A percentile compares a stretch with the other conserved stretches of the same genome.
Conservation (phyloP, 2,888 invertebrate species). For the Microctonus brassicae region DNA sequence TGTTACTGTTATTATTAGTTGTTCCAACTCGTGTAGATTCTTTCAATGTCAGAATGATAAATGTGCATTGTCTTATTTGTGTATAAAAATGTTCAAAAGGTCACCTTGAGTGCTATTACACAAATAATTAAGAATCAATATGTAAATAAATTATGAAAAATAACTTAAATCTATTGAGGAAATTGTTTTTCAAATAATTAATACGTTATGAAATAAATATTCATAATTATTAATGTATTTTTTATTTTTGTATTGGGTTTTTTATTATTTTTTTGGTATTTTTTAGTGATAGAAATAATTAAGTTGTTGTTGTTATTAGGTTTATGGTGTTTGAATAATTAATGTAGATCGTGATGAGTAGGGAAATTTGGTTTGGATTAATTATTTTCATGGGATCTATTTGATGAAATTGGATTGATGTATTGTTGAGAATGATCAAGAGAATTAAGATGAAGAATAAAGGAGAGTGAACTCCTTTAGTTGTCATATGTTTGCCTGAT, state of each 20-base stretch:
- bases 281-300: too few relatives aligned
- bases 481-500: constrained; percentile 50
- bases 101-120: not conserved
- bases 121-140: not conserved
- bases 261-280: too few relatives aligned
- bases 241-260: not conserved
- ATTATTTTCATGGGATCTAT: too few relatives aligned
- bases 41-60: too few relatives aligned
- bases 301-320: too few relatives aligned
- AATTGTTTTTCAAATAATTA: constrained; percentile 39
- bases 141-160: constrained; percentile 38
- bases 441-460: not conserved
- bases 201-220: not conserved
- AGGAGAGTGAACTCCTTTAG: constrained; percentile 39
- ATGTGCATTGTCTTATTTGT: too few relatives aligned
- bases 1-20: not conserved
- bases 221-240: not conserved
- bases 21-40: not conserved
- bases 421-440: not conserved
- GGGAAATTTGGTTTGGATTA: too few relatives aligned
- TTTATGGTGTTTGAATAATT: too few relatives aligned
- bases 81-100: not conserved
- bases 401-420: not conserved
- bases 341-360: too few relatives aligned
- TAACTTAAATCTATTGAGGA: constrained; percentile 47